A percentile compares a stretch with the other conserved stretches of the same genome.
Evolutionary conservation across 2,113 vertebrate genomes (phyloP).

Genomic region (Sinocyclocheilus maitianheensis): DNA sequence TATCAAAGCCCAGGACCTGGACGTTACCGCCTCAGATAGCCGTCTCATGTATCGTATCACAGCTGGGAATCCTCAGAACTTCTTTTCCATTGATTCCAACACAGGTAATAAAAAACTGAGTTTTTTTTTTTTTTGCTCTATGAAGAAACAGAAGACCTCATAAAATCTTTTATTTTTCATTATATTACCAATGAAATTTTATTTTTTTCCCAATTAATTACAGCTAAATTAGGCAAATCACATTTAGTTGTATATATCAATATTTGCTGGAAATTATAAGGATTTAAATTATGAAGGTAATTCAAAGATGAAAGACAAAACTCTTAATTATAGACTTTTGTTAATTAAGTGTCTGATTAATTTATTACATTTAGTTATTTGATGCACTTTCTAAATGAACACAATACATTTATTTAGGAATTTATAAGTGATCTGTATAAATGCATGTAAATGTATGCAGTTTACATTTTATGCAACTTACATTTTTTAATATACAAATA

Average conservation of each 20-base stretch:
- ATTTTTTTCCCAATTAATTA: not conserved
- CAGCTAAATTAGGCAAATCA: not conserved
- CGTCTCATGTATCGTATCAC: constrained; percentile 91
- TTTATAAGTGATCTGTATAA: too few relatives aligned
- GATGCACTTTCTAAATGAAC: too few relatives aligned
- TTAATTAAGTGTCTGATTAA: not conserved
- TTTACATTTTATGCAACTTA: too few relatives aligned
- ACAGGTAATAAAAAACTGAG: constrained; percentile 79
- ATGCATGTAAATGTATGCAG: too few relatives aligned
- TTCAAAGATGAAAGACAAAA: not conserved
- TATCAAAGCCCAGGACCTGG: constrained; percentile 92
- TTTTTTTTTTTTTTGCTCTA: not conserved
- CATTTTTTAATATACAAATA: too few relatives aligned
- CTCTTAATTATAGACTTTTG: not conserved
- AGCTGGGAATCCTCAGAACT: constrained; percentile 97
- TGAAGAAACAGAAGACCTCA: not conserved
- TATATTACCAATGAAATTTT: not conserved
- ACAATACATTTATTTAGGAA: too few relatives aligned
- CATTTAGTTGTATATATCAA: not conserved
- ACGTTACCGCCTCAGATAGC: constrained; percentile 79
- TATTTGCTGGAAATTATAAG: not conserved
- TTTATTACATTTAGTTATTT: too few relatives aligned
- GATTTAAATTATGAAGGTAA: not conserved
- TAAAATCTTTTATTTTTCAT: not conserved
- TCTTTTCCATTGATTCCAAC: constrained; percentile 91